These are phyloP conservation scores for Liodrosophila aerea DNA, from an alignment of 2,888 invertebrate species.

Conservation along the genomic window DNA sequence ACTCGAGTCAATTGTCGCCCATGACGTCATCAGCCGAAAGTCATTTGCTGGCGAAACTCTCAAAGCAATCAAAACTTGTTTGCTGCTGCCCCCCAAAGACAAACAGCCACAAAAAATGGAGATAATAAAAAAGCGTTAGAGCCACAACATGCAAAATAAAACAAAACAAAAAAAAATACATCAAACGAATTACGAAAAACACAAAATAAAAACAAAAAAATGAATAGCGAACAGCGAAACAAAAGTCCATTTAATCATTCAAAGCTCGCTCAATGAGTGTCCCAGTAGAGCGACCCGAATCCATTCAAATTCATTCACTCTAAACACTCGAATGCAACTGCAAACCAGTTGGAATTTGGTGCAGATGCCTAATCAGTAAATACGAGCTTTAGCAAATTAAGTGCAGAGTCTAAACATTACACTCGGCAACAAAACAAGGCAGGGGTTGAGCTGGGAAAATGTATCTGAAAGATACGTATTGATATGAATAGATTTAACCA, in stretches of 20 bases:
- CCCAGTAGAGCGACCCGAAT: conserved; percentile 48
- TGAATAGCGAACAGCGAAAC: too few relatives aligned
- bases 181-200: conserved; percentile 9
- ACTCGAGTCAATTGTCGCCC: conserved; percentile 61
- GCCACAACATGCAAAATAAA: conserved; percentile 14
- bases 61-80: conserved; percentile 71
- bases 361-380: conserved; percentile 58
- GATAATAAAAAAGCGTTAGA: conserved; percentile 7
- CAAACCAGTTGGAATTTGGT: conserved; percentile 51
- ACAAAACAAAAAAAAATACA: background rate
- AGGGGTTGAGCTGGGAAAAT: too few relatives aligned
- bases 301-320: conserved; percentile 10
- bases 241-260: conserved; percentile 58
- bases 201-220: conserved; percentile 35
- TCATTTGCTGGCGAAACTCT: conserved; percentile 46
- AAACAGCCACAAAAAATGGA: conserved; percentile 41
- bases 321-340: conserved; percentile 15
- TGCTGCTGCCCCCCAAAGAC: conserved; percentile 35
- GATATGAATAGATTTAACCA: too few relatives aligned
- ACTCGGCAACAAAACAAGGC: too few relatives aligned
- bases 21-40: conserved; percentile 62
- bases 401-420: too few relatives aligned
- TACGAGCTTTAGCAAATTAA: too few relatives aligned
- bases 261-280: conserved; percentile 30
- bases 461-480: too few relatives aligned